Conservation (phyloP, 2,113 vertebrate species). For the Australoheros scitulus region DNA sequence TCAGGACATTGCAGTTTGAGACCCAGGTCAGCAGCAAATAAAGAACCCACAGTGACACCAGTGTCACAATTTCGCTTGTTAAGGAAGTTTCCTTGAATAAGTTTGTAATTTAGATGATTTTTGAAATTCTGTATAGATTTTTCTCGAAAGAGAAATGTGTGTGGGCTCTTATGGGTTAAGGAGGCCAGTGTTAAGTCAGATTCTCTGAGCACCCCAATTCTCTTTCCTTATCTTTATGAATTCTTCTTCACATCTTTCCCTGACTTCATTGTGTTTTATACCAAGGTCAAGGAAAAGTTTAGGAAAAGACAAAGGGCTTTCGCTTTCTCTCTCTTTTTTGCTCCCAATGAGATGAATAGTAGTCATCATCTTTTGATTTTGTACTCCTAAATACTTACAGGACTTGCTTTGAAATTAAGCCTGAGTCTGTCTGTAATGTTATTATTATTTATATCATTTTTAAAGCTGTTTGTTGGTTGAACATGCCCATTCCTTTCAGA, state of each 20-base stretch:
- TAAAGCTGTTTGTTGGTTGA: constrained; percentile 10
- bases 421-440: neutral
- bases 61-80: too few relatives aligned
- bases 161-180: neutral
- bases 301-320: neutral
- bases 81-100: too few relatives aligned
- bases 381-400: neutral
- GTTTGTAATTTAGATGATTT: too few relatives aligned
- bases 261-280: neutral
- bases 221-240: neutral
- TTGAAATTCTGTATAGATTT: too few relatives aligned
- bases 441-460: neutral
- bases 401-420: neutral
- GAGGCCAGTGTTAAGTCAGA: neutral
- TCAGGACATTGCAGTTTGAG: accelerated
- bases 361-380: neutral
- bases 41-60: too few relatives aligned
- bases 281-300: neutral
- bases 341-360: neutral
- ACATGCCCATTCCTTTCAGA: neutral
- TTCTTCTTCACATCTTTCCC: neutral
- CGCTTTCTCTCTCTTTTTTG: neutral
- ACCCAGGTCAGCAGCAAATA: neutral
- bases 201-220: neutral
- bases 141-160: too few relatives aligned